A percentile compares a stretch with the other conserved stretches of the same genome.
Conservation (phyloP, 1,140 invertebrate genomes). For the Heliconius hewitsoni region DNA sequence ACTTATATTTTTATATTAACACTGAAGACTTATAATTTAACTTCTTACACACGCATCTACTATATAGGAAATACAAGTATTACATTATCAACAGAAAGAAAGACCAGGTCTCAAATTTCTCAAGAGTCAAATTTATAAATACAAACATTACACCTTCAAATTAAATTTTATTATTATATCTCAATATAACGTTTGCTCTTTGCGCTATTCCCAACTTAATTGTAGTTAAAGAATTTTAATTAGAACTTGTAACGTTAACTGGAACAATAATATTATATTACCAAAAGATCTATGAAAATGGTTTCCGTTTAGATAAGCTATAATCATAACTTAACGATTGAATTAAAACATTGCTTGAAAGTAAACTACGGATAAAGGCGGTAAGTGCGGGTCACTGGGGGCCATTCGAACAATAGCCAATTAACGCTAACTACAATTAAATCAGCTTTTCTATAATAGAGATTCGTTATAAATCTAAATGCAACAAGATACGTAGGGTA, state of each 20-base stretch:
- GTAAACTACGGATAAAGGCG: conserved; percentile 52
- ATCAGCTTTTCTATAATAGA: conserved; percentile 66
- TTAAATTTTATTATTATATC: not conserved
- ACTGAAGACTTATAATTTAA: too few species aligned
- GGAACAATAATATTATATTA: conserved; percentile 16
- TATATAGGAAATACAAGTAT: too few species aligned
- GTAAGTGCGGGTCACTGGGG: conserved; percentile 59
- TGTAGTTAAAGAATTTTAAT: conserved; percentile 10
- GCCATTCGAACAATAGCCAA: conserved; percentile 73
- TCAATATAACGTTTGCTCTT: not conserved
- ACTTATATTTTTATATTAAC: too few species aligned
- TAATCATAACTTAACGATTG: conserved; percentile 17
- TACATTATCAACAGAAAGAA: too few species aligned
- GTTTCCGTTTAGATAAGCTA: conserved; percentile 10
- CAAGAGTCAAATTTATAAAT: too few species aligned
- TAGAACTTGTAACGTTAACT: conserved; percentile 1
- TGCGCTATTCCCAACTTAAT: not conserved
- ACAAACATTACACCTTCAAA: not conserved
- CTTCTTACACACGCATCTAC: too few species aligned
- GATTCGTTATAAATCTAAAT: conserved; percentile 23
- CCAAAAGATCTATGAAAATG: conserved; percentile 9
- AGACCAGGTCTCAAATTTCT: too few species aligned
- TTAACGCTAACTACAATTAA: conserved; percentile 79
- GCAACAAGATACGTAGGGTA: not conserved
- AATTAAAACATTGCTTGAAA: conserved; percentile 43